Base-by-base conservation (phyloP, 2,888 invertebrate genomes). In the Desoria tigrina region DNA sequence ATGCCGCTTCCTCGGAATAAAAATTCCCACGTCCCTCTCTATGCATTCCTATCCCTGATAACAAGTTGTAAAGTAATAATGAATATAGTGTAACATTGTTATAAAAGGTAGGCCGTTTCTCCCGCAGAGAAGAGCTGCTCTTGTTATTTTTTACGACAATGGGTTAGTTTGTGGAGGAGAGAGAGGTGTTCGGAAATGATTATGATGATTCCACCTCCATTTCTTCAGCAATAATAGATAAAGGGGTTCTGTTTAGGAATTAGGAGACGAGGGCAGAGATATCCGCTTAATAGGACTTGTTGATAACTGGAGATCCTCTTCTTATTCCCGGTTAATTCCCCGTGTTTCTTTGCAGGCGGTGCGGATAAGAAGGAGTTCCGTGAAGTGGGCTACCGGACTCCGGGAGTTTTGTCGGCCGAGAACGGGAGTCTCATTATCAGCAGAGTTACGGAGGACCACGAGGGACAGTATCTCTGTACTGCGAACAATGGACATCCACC, bases 401-500 rank as follows among this genome's bases (percentile, higher is more conserved):
- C 74, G 59, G 76, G 70, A 62, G 73, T 71, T 68, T 66, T 71
- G 58, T 71, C 62, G 59, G 74, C 64, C 39, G 79, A 81, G 32
- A 85, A 85, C 77, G 84, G 84, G 21, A 83, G 84, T 6, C 77
- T 85, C 66, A 80, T 83, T 65, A 84, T 85, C 77, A 80, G 82
- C 6, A 81, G 82, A 76, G 83, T 84, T 37, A 80, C 80, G 7
- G 81, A 83, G 56, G 84, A 84, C 65, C 84, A 85, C 68, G 83
- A 83, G 61, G 84, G 84, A 18, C 83, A 82, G 76, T 84, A 83
- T 76, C 79, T 86, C 63, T 86, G 86, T 78, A 84, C 85, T 74
- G 85, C 85, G 16, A 84, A 81, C 79, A 86, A 87, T 78, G 84
- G 84, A 21, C 84, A 86, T 0, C 83, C 84, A 2, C 85, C 84